Conservation (phyloP, 1,140 invertebrate species). For the Thaumetopoea pityocampa region DNA sequence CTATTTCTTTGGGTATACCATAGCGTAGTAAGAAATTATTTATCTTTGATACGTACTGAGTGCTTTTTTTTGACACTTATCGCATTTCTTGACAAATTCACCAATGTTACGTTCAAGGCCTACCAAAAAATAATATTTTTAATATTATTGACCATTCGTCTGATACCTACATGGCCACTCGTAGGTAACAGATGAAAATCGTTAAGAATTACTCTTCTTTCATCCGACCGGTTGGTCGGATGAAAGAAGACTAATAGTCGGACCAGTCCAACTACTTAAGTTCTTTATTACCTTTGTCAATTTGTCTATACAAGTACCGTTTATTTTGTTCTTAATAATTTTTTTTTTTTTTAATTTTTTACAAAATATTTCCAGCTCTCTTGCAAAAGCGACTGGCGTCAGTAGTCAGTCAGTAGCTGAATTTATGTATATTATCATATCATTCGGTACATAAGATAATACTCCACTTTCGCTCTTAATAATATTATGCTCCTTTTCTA, state of each 20-base stretch:
- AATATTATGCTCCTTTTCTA: slow-evolving; percentile 9
- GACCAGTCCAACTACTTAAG: too few species aligned
- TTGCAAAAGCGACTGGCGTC: slow-evolving; percentile 22
- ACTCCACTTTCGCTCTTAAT: slow-evolving; percentile 7
- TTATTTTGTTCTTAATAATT: slow-evolving; percentile 1
- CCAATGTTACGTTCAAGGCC: neutral
- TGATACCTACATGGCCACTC: slow-evolving; percentile 8
- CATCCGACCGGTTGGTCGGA: slow-evolving; percentile 8
- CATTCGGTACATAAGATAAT: slow-evolving; percentile 5
- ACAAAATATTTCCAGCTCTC: slow-evolving; percentile 22
- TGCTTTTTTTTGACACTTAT: slow-evolving; percentile 7
- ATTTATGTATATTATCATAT: slow-evolving; percentile 17
- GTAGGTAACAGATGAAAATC: slow-evolving; percentile 10
- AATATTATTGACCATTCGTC: slow-evolving; percentile 11
- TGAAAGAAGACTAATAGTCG: slow-evolving; percentile 8
- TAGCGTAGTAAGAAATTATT: neutral
- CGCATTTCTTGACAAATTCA: slow-evolving; percentile 2
- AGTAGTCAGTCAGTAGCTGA: slow-evolving; percentile 20
- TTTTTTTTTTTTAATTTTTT: neutral
- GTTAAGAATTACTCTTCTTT: slow-evolving; percentile 5
- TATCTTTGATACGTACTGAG: neutral
- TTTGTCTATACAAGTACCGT: neutral
- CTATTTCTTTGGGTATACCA: neutral
- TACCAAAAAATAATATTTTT: slow-evolving; percentile 5
- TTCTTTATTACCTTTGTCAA: neutral